Percentiles rank a stretch among this genome's conserved stretches.
Conservation (phyloP, 2,888 invertebrate species). For the Mimumesa dahlbomi region DNA sequence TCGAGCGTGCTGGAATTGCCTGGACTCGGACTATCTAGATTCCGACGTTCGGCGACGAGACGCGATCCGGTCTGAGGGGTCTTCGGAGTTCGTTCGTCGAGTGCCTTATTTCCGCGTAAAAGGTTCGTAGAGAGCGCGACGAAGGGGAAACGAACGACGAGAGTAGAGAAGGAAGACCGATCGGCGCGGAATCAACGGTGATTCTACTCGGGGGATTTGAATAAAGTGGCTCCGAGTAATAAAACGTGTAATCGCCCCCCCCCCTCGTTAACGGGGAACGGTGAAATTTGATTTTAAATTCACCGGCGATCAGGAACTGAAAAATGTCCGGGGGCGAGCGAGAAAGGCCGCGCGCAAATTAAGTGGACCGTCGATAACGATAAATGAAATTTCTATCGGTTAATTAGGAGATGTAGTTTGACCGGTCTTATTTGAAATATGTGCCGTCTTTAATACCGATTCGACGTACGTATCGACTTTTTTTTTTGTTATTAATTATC, state of each 20-base stretch:
- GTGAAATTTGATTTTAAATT: conserved; percentile 13
- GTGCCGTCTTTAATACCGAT: too few relatives aligned
- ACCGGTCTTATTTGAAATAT: too few relatives aligned
- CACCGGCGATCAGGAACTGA: neutral
- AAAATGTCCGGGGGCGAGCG: neutral
- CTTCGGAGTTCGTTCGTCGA: neutral
- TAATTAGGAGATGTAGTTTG: too few relatives aligned
- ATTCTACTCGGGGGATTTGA: neutral
- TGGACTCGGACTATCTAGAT: neutral
- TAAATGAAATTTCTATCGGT: neutral
- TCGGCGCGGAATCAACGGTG: conserved; percentile 9
- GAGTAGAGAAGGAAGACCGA: neutral
- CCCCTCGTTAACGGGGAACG: neutral
- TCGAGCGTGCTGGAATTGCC: conserved; percentile 9
- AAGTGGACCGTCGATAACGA: neutral
- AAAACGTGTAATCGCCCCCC: neutral
- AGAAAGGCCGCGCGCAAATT: neutral
- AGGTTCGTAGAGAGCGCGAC: neutral
- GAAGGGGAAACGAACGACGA: neutral
- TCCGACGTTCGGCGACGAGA: neutral
- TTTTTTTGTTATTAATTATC: too few relatives aligned
- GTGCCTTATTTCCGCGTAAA: neutral
- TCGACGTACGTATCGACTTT: too few relatives aligned
- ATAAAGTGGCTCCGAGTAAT: neutral
- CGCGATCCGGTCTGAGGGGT: neutral